Evolutionary conservation across 2,888 invertebrate genomes (phyloP).

Genomic region (Branchellion lobata): DNA sequence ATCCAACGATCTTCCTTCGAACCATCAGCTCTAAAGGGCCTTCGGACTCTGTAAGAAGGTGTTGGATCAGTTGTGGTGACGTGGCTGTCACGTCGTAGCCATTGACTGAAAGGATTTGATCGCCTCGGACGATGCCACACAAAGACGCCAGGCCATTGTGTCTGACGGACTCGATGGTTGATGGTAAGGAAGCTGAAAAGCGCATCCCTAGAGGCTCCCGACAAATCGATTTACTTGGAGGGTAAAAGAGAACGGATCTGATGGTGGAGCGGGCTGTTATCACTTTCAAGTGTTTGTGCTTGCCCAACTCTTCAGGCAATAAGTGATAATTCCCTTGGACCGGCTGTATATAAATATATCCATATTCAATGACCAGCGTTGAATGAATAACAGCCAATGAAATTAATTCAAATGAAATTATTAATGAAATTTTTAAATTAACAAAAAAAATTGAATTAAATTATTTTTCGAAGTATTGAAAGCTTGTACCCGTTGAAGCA

Average conservation of each 20-base stretch:
- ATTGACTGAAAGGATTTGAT: background rate
- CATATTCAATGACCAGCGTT: too few species aligned
- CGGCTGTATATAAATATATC: too few species aligned
- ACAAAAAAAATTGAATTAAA: background rate
- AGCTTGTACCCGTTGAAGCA: background rate
- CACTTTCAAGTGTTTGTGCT: background rate
- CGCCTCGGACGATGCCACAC: background rate
- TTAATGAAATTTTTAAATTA: background rate
- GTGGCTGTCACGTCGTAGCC: background rate
- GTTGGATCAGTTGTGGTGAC: background rate
- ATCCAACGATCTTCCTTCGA: background rate
- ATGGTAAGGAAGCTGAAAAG: background rate
- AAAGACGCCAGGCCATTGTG: background rate
- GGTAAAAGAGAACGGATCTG: background rate
- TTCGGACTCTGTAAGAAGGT: background rate
- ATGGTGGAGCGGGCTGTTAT: background rate
- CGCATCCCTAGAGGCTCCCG: background rate
- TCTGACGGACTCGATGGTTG: background rate
- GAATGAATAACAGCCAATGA: too few species aligned
- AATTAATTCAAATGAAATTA: background rate
- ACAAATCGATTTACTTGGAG: background rate
- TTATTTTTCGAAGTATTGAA: too few species aligned
- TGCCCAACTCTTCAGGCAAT: background rate
- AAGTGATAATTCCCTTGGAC: constrained; percentile 5
- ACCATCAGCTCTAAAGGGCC: background rate